Base-by-base conservation (phyloP, 1,140 invertebrate genomes). In the Drosophila serrata region DNA sequence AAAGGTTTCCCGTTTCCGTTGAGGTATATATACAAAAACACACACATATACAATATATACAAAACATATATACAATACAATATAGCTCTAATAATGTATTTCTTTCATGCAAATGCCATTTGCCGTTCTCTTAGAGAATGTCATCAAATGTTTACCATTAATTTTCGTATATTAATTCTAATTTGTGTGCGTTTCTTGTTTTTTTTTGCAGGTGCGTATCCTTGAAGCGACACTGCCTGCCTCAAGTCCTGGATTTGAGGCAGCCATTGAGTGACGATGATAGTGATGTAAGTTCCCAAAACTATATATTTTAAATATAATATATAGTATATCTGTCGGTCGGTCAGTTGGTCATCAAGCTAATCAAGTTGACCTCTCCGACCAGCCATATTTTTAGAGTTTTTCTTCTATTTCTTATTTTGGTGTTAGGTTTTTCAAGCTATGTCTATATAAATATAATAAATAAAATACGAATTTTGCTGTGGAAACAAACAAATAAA, bases 201-300 rank as follows among this genome's bases (percentile, higher is more conserved):
- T 73, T 31, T 69, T 37, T 19, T 43, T 22, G n/a, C 69, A 88
- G 85, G 85, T 88, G 78, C 64, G 85, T 88, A 88, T 90, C 55
- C 59, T 73, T 79, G 62, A 74, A 67, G 55, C 57, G 56, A 64
- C 58, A 49, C 79, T 90, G 85, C 61, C 85, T 90, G 85, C 85
- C 88, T 91, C 88, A 91, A 91, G 88, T 91, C 88, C 88, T 91
- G 88, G 88, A 91, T 91, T 91, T 91, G 88, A 91, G 88, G 81
- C 78, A 82, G 88, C 68, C 74, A 85, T 72, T 72, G 57, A 72
- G 46, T 65, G 48, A 72, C 69, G 69, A 76, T 82, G 69, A 60
- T 61, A 74, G 56, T 48, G 53, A 77, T 60, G 57, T 60, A 81
- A 68, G 68, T 62, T 31, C 37, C 48, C 53, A 65, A n/a, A n/a